Percentiles rank a stretch among this genome's conserved stretches.
Conservation (phyloP, 2,113 vertebrate species). For the Gorsachius goisagi region DNA sequence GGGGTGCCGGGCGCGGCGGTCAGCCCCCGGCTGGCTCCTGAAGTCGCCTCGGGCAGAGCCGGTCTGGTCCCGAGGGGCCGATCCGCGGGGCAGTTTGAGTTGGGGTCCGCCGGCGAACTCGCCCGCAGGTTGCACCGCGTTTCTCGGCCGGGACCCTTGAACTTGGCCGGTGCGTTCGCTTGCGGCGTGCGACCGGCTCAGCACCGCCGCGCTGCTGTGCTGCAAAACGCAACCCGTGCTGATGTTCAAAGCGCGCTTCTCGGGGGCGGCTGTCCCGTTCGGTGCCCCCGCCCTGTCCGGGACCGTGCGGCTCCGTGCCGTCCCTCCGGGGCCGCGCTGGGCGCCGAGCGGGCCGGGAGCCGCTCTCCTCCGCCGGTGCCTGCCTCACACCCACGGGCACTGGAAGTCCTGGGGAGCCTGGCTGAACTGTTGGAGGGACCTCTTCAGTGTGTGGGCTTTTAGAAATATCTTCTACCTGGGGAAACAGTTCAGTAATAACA, state of each 20-base stretch:
- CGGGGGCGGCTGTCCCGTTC: not conserved
- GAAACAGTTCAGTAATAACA: not conserved
- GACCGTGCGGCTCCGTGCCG: no score
- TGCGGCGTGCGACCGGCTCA: rapidly evolving
- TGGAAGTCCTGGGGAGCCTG: rapidly evolving
- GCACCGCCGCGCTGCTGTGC: not conserved
- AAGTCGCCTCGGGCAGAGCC: rapidly evolving
- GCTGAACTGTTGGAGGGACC: not conserved
- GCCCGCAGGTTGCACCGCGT: not conserved
- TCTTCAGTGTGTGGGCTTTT: not conserved
- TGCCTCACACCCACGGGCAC: rapidly evolving
- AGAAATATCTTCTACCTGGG: not conserved
- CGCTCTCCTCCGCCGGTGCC: not conserved
- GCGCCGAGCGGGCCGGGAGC: not conserved
- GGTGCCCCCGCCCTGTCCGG: no score
- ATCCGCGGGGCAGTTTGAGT: not conserved
- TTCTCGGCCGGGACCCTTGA: not conserved
- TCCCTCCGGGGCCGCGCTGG: not conserved
- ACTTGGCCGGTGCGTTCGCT: not conserved
- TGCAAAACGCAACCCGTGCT: rapidly evolving
- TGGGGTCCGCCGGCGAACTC: not conserved
- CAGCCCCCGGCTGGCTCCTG: not conserved
- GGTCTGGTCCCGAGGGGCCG: not conserved
- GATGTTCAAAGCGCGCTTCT: rapidly evolving
- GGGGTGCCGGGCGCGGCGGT: not conserved